These are phyloP conservation scores for Yasuhikotakia modesta DNA, from an alignment of 2,797 vertebrate species.

Conservation along the genomic window DNA sequence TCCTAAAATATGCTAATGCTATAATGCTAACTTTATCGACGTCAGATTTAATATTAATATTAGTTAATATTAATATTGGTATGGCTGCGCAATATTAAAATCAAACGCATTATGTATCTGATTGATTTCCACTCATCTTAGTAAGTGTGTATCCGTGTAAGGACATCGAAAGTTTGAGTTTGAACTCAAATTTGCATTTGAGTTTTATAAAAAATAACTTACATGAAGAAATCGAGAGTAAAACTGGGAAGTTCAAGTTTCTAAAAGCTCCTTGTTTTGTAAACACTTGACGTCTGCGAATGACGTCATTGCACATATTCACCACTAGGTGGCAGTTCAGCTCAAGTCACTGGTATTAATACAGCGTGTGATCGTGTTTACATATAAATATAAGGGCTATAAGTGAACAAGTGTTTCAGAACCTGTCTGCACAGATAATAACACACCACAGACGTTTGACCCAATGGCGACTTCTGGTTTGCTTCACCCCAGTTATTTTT, in stretches of 20 bases:
- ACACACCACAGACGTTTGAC: neutral
- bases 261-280: neutral
- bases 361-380: neutral
- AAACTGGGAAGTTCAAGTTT: neutral
- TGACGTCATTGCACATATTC: neutral
- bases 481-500: neutral
- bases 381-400: neutral
- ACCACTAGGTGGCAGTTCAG: conserved; percentile 47
- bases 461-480: neutral
- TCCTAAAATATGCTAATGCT: no score
- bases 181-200: neutral
- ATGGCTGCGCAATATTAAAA: no score
- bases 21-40: no score
- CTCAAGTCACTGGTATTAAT: conserved; percentile 4
- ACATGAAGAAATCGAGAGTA: neutral
- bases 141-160: no score
- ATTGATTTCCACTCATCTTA: no score
- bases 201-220: neutral
- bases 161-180: no score
- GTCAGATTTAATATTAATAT: no score
- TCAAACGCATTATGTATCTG: no score
- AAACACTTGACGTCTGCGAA: neutral
- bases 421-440: neutral
- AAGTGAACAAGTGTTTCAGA: no score
- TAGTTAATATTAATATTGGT: no score